phyloP scores from a whole-genome alignment of 2,797 vertebrate genomes.

The Micropoecilia bifurca region DNA sequence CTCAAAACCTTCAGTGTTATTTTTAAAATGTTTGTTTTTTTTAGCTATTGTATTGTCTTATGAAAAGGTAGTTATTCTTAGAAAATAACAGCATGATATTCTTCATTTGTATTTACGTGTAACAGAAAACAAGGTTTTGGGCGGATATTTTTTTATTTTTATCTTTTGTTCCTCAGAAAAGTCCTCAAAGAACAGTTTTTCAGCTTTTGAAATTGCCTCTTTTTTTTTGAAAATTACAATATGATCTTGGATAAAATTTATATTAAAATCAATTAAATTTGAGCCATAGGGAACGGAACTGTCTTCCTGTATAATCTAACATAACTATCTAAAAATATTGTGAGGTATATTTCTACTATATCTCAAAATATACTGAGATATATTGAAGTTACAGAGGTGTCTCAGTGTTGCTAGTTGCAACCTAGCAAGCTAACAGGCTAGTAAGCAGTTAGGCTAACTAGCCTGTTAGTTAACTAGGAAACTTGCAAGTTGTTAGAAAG shows the following conservation, averaged over 20 bases:
- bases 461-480: no score
- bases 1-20: background rate
- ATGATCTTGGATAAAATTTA: background rate
- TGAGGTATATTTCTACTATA: no score
- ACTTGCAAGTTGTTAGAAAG: no score
- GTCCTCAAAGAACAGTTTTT: background rate
- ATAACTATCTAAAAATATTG: background rate
- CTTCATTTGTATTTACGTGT: conserved; percentile 18
- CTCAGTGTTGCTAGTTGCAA: no score
- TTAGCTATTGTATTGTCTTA: background rate
- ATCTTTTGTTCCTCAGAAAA: background rate
- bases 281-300: background rate
- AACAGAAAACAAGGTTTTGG: conserved; percentile 20
- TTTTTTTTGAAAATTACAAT: background rate
- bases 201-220: background rate
- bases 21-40: background rate
- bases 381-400: no score
- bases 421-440: no score
- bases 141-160: background rate
- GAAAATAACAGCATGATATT: conserved; percentile 20
- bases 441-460: no score
- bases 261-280: background rate
- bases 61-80: background rate
- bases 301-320: background rate
- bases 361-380: no score